Conservation (phyloP, 2,888 invertebrate genomes). For the Nineta flava region DNA sequence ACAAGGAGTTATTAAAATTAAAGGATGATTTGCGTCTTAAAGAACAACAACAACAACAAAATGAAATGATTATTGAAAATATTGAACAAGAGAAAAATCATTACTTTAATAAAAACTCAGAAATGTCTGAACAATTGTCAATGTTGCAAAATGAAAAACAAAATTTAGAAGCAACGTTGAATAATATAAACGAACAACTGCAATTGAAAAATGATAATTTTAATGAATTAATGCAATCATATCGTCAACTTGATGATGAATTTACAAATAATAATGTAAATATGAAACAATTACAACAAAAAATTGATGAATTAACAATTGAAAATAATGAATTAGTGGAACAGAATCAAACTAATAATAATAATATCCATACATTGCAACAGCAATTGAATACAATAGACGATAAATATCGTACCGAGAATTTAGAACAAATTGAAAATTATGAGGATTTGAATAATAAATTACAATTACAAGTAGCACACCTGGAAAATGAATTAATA, state of each 20-base stretch:
- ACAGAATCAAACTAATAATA: constrained; percentile 34
- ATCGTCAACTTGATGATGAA: constrained; percentile 44
- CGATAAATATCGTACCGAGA: constrained; percentile 14
- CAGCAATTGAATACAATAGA: constrained; percentile 28
- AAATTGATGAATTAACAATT: constrained; percentile 38
- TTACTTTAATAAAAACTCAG: constrained; percentile 44
- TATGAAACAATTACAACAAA: constrained; percentile 41
- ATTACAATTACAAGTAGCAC: constrained; percentile 24
- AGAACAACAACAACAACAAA: constrained; percentile 47
- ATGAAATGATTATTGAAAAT: constrained; percentile 56
- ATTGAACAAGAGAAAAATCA: constrained; percentile 48
- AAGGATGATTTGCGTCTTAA: background rate
- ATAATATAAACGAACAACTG: constrained; percentile 42
- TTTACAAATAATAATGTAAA: constrained; percentile 43
- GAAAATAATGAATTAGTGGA: constrained; percentile 38
- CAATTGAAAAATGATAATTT: constrained; percentile 39
- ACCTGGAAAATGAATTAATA: constrained; percentile 33
- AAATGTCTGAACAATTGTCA: constrained; percentile 48
- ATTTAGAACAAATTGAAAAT: constrained; percentile 16
- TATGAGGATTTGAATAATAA: constrained; percentile 14
- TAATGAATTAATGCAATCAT: constrained; percentile 41
- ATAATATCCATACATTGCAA: constrained; percentile 34
- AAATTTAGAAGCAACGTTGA: constrained; percentile 41
- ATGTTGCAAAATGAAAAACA: constrained; percentile 42
- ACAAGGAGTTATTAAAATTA: constrained; percentile 11